Conservation (phyloP, 2,113 vertebrate genomes). For the Gallinago paraguaiae region DNA sequence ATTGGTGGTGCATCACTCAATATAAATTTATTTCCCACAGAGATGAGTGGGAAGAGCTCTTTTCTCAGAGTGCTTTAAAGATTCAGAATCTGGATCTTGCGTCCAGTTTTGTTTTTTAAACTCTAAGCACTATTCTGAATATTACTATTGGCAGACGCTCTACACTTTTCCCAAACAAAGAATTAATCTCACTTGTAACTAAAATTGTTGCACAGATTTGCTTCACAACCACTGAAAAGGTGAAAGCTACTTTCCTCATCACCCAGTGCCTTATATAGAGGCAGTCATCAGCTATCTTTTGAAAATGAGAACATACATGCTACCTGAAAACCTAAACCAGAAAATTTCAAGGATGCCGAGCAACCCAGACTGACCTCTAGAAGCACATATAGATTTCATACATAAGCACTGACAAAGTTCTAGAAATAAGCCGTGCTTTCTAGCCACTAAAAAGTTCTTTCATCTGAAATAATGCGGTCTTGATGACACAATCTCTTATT, state of each 20-base stretch:
- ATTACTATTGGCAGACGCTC: not conserved
- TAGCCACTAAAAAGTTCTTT: not conserved
- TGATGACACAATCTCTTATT: not conserved
- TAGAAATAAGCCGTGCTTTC: not conserved
- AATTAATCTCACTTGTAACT: not conserved
- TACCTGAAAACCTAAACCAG: not conserved
- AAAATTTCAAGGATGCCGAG: not conserved
- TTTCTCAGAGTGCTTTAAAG: not conserved
- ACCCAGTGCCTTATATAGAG: not conserved
- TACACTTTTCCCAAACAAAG: not conserved
- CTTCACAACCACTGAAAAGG: not conserved
- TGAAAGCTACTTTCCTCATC: not conserved
- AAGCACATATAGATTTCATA: not conserved
- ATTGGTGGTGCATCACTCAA: not conserved
- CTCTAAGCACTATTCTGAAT: not conserved
- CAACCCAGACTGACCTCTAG: not conserved
- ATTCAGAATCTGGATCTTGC: not conserved
- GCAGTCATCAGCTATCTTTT: not conserved
- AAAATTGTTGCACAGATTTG: not conserved
- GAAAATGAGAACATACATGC: not conserved
- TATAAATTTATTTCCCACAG: not conserved
- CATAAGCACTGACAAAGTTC: not conserved
- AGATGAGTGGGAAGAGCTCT: not conserved
- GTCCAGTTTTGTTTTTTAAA: not conserved
- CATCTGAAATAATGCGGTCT: not conserved